Evolutionary conservation across 2,113 vertebrate genomes (phyloP).

Genomic region (Pantherophis guttatus): DNA sequence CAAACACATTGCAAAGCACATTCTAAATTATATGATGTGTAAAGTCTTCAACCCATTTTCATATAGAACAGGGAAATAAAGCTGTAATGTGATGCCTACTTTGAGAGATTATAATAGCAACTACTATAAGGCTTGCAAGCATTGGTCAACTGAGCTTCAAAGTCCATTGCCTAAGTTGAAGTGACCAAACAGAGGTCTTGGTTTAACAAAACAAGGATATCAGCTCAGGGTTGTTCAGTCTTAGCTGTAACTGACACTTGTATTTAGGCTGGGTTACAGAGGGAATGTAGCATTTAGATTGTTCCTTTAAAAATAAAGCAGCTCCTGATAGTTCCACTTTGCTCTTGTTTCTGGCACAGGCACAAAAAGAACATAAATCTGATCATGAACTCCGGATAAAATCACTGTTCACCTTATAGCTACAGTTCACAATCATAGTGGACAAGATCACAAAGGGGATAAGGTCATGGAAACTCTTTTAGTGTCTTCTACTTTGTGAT

Average conservation of each 20-base stretch:
- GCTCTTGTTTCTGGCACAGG: slow-evolving; percentile 36
- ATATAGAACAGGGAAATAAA: background rate
- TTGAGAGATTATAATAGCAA: background rate
- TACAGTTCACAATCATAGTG: slow-evolving; percentile 54
- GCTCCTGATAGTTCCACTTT: slow-evolving; percentile 28
- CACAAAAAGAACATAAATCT: slow-evolving; percentile 44
- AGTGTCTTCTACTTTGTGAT: slow-evolving; percentile 55
- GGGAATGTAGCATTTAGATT: slow-evolving; percentile 6
- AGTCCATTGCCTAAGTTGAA: background rate
- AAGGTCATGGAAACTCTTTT: slow-evolving; percentile 57
- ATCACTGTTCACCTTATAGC: slow-evolving; percentile 51
- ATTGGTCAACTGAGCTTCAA: background rate
- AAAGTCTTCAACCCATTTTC: background rate
- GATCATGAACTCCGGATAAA: slow-evolving; percentile 50
- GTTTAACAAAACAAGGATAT: slow-evolving; percentile 22
- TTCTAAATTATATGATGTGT: background rate
- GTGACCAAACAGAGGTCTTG: background rate
- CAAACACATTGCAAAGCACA: background rate
- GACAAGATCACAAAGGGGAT: slow-evolving; percentile 63
- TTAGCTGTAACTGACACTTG: slow-evolving; percentile 12
- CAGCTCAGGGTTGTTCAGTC: background rate
- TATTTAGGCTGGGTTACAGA: background rate
- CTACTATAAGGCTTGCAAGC: background rate
- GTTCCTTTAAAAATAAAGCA: background rate
- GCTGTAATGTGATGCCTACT: background rate